Percentiles rank a stretch among this genome's conserved stretches.
These are phyloP conservation scores for Sardinella longiceps DNA, from an alignment of 2,797 vertebrate genomes.

Conservation along the genomic window DNA sequence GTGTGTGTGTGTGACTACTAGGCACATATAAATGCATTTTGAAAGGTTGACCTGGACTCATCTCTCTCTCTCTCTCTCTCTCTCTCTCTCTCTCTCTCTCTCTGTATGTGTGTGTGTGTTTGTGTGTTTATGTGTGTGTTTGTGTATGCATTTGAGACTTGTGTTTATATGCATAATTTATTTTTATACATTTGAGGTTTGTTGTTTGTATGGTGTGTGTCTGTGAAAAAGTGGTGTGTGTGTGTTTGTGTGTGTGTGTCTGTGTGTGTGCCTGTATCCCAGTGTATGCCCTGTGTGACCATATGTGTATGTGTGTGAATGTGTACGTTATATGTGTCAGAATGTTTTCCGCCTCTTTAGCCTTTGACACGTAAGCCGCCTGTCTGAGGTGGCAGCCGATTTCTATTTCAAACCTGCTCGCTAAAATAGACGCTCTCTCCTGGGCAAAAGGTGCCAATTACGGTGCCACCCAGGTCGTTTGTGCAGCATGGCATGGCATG, in stretches of 20 bases:
- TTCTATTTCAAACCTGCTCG: not conserved
- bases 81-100: no score
- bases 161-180: not conserved
- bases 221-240: not conserved
- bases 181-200: not conserved
- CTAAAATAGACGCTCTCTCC: constrained; percentile 60
- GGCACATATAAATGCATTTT: not conserved
- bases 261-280: not conserved
- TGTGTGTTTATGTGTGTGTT: not conserved
- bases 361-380: not conserved
- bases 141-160: not conserved
- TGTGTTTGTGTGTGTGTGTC: not conserved
- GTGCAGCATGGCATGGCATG: no score
- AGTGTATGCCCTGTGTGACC: not conserved
- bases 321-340: no score
- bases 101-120: constrained; percentile 1
- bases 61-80: no score
- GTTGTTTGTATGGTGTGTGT: not conserved
- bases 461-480: constrained; percentile 51
- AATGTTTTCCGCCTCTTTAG: constrained; percentile 39
- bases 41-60: not conserved
- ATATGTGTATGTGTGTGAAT: not conserved
- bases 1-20: not conserved
- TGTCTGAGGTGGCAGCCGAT: not conserved
- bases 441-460: constrained; percentile 68